A percentile compares a stretch with the other conserved stretches of the same genome.
phyloP scores from a whole-genome alignment of 2,113 vertebrate genomes.

The Dipodomys ordii region DNA sequence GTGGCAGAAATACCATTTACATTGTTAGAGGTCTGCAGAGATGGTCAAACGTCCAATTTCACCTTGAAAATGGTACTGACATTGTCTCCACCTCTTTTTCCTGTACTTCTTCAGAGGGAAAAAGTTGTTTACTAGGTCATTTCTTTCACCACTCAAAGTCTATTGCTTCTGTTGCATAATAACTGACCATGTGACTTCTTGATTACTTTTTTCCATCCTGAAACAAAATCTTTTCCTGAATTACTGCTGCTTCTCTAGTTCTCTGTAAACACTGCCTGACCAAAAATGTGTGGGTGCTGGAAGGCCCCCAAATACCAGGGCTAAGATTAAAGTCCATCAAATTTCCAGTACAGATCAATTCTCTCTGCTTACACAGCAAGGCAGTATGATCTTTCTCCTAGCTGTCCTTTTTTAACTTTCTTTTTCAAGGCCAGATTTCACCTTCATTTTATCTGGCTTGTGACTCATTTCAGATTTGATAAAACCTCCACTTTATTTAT shows the following conservation, averaged over 20 bases:
- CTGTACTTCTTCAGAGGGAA: conserved; percentile 5
- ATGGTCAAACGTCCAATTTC: conserved; percentile 23
- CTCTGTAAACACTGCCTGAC: conserved; percentile 68
- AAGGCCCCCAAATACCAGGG: conserved; percentile 68
- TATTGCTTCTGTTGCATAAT: conserved; percentile 70
- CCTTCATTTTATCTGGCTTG: conserved; percentile 58
- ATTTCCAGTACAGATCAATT: conserved; percentile 64
- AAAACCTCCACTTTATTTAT: conserved; percentile 51
- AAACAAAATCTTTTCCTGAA: conserved; percentile 74
- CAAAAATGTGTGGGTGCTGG: conserved; percentile 70
- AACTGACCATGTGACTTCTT: conserved; percentile 57
- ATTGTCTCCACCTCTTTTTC: conserved; percentile 4
- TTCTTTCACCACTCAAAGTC: conserved; percentile 51
- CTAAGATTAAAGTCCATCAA: conserved; percentile 57
- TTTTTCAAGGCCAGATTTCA: conserved; percentile 54
- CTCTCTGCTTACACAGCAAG: conserved; percentile 58
- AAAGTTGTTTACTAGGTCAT: conserved; percentile 58
- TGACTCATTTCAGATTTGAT: conserved; percentile 62
- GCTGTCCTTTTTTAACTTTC: conserved; percentile 8
- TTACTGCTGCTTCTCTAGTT: conserved; percentile 63
- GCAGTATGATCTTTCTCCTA: conserved; percentile 57
- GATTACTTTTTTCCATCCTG: conserved; percentile 70
- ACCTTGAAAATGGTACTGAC: conserved; percentile 9
- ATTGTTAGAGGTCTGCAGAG: conserved; percentile 46
- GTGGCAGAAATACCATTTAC: conserved; percentile 20